phyloP scores from a whole-genome alignment of 2,888 invertebrate species.

The Tenthredo notha region DNA sequence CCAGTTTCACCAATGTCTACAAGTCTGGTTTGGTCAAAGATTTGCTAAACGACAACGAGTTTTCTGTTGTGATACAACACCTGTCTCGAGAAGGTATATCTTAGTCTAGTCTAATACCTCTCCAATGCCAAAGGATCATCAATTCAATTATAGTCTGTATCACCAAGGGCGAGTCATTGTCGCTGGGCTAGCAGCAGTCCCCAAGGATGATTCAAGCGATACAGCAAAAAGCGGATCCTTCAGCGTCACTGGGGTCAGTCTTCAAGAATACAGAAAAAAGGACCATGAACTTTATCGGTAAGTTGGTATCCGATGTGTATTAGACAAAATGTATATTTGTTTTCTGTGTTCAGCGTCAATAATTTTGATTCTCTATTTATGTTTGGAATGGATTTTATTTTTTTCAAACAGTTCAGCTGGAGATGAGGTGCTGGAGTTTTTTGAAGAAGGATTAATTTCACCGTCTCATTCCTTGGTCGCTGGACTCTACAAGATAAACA shows the following conservation, averaged over 20 bases:
- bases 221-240: constrained; percentile 77
- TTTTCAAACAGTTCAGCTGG: constrained; percentile 78
- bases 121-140: constrained; percentile 44
- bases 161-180: constrained; percentile 69
- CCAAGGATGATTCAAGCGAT: constrained; percentile 69
- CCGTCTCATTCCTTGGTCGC: constrained; percentile 81
- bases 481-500: constrained; percentile 81
- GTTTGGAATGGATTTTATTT: constrained; percentile 22
- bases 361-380: not conserved
- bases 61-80: constrained; percentile 71
- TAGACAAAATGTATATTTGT: not conserved
- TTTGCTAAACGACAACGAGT: constrained; percentile 71
- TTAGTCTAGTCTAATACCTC: constrained; percentile 15
- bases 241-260: constrained; percentile 80
- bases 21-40: constrained; percentile 66
- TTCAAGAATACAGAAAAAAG: constrained; percentile 79
- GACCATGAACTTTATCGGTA: constrained; percentile 81
- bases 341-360: not conserved
- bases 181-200: constrained; percentile 78
- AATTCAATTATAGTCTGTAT: constrained; percentile 58
- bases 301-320: constrained; percentile 51
- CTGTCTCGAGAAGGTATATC: constrained; percentile 72
- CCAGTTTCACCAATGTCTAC: constrained; percentile 72
- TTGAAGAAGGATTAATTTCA: constrained; percentile 82
- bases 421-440: constrained; percentile 82